phyloP scores from a whole-genome alignment of 2,113 vertebrate genomes.

The Paedocypris sp. region DNA sequence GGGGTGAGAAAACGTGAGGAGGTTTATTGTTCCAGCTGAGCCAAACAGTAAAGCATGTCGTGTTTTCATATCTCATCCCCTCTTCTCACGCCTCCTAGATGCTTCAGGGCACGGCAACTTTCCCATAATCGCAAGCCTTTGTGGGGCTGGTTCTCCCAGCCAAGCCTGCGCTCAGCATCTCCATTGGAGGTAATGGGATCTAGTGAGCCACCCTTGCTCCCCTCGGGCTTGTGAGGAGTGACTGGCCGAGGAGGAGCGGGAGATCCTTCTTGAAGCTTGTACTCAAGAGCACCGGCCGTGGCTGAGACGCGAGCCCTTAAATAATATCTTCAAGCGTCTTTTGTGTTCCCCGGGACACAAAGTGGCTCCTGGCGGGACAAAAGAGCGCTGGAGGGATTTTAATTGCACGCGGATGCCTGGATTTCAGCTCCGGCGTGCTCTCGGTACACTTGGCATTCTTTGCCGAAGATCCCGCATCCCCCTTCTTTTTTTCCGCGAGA shows the following conservation, averaged over 20 bases:
- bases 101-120: constrained; percentile 52
- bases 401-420: constrained; percentile 11
- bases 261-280: too few relatives aligned
- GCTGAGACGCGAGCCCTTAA: too few relatives aligned
- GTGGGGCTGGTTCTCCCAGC: constrained; percentile 41
- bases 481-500: constrained; percentile 38
- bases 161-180: constrained; percentile 32
- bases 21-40: constrained; percentile 48
- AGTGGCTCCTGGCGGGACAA: background rate
- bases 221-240: constrained; percentile 4
- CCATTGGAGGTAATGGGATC: constrained; percentile 28
- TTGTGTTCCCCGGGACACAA: background rate
- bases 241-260: constrained; percentile 20
- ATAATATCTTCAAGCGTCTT: background rate
- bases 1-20: constrained; percentile 37
- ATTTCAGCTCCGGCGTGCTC: constrained; percentile 24
- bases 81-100: constrained; percentile 46
- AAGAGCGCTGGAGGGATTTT: background rate
- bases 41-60: constrained; percentile 48
- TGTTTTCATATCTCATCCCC: constrained; percentile 55
- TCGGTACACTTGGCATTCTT: constrained; percentile 17
- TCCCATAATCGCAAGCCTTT: constrained; percentile 48
- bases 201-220: constrained; percentile 3
- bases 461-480: background rate
- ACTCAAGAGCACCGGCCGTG: too few relatives aligned